Percentiles rank a stretch among this genome's conserved stretches.
Evolutionary conservation across 2,888 invertebrate species (phyloP).

Genomic region (Lepeophtheirus nordmannii): DNA sequence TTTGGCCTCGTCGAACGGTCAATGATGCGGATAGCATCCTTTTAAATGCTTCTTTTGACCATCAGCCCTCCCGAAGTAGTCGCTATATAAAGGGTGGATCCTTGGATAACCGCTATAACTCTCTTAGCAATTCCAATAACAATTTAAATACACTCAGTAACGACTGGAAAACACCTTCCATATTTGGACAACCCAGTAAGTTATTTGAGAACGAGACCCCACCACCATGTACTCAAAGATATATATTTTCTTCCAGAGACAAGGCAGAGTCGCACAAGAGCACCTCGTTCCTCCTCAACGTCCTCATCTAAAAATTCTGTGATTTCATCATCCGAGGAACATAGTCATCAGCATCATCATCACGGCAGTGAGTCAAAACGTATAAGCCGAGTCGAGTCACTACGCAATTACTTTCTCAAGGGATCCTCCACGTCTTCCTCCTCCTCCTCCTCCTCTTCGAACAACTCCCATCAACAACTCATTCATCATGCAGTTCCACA

Average conservation of each 20-base stretch:
- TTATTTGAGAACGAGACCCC: not conserved
- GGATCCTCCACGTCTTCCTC: not conserved
- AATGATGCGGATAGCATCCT: not conserved
- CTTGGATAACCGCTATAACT: not conserved
- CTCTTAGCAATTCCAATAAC: not conserved
- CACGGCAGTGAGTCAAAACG: slow-evolving; percentile 10
- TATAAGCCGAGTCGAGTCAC: slow-evolving; percentile 14
- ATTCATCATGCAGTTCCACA: not conserved
- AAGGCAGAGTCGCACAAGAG: not conserved
- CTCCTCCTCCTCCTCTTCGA: not conserved
- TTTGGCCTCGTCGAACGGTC: slow-evolving; percentile 1
- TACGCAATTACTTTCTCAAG: slow-evolving; percentile 7
- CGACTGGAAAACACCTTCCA: not conserved
- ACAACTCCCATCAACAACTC: not conserved
- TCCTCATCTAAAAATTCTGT: not conserved
- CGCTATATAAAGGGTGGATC: not conserved
- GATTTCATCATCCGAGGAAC: slow-evolving; percentile 1
- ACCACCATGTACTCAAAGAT: too few species aligned
- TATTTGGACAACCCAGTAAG: slow-evolving; percentile 1
- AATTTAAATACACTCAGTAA: slow-evolving; percentile 1
- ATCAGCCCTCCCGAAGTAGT: not conserved
- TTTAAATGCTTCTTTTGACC: not conserved
- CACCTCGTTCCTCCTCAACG: not conserved
- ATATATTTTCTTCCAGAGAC: not conserved
- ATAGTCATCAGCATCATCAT: not conserved